Evolutionary conservation across 2,113 vertebrate genomes (phyloP).

Genomic region (Nerophis ophidion): DNA sequence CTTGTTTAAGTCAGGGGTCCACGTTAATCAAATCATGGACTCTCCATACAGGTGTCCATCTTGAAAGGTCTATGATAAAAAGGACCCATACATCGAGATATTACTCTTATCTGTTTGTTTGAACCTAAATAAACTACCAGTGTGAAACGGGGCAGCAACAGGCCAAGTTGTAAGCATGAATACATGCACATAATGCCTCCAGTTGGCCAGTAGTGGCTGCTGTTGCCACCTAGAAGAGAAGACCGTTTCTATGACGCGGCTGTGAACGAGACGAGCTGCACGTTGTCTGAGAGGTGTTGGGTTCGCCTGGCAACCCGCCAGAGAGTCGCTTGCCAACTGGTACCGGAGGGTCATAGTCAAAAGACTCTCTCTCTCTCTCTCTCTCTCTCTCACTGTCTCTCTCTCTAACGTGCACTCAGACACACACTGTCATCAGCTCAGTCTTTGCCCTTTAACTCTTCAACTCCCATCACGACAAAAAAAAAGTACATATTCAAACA

Average conservation of each 20-base stretch:
- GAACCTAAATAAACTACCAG: too few species aligned
- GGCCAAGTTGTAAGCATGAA: background rate
- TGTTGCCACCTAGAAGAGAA: background rate
- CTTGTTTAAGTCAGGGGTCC: too few species aligned
- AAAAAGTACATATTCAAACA: too few species aligned
- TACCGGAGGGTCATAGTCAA: conserved; percentile 4
- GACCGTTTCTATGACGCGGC: background rate
- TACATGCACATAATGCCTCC: background rate
- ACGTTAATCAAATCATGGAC: too few species aligned
- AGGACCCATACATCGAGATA: too few species aligned
- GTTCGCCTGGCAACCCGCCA: background rate
- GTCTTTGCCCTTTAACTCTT: conserved; percentile 40
- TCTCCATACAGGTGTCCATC: too few species aligned
- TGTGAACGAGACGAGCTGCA: conserved; percentile 9
- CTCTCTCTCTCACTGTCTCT: background rate
- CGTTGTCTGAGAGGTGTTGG: conserved; percentile 7
- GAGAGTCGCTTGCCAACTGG: conserved; percentile 1
- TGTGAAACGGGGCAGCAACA: too few species aligned
- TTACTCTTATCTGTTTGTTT: too few species aligned
- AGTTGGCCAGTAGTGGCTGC: conserved; percentile 1
- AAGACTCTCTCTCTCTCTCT: background rate
- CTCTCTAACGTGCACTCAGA: conserved; percentile 14
- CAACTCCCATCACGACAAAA: conserved; percentile 11
- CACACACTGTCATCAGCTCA: conserved; percentile 47
- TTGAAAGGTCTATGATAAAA: too few species aligned